phyloP scores from a whole-genome alignment of 1,140 invertebrate species.

The Platorchestia sp. region DNA sequence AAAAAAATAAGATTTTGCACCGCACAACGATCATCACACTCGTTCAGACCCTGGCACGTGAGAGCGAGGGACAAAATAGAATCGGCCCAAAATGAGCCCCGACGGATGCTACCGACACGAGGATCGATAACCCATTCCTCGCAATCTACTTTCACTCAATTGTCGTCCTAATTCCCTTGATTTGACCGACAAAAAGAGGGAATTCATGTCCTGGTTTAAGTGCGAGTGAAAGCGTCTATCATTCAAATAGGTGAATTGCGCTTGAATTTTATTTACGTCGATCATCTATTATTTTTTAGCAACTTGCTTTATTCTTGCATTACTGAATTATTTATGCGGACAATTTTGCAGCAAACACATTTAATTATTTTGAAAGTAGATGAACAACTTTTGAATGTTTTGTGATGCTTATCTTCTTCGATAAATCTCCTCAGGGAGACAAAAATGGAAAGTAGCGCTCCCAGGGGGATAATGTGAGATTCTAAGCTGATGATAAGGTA shows the following conservation, averaged over 20 bases:
- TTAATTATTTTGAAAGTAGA: background rate
- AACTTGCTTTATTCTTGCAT: background rate
- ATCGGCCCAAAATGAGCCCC: background rate
- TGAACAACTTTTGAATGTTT: background rate
- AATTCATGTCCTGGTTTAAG: background rate
- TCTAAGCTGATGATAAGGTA: too few species aligned
- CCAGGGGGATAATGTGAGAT: too few species aligned
- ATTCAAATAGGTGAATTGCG: background rate
- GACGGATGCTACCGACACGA: background rate
- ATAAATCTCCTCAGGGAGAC: too few species aligned
- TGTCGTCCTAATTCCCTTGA: background rate
- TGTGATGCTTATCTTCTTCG: background rate
- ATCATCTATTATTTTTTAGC: background rate
- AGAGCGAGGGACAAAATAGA: background rate
- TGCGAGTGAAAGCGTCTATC: background rate
- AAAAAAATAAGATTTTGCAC: background rate
- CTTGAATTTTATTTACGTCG: background rate
- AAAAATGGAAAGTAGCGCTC: too few species aligned
- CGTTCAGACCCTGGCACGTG: background rate
- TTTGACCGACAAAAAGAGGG: background rate
- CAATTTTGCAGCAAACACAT: background rate
- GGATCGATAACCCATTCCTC: background rate
- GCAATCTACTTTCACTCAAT: background rate
- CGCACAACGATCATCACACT: background rate
- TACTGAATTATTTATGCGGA: background rate